Base-by-base conservation (phyloP, 2,888 invertebrate genomes). In the Drosophila merina region DNA sequence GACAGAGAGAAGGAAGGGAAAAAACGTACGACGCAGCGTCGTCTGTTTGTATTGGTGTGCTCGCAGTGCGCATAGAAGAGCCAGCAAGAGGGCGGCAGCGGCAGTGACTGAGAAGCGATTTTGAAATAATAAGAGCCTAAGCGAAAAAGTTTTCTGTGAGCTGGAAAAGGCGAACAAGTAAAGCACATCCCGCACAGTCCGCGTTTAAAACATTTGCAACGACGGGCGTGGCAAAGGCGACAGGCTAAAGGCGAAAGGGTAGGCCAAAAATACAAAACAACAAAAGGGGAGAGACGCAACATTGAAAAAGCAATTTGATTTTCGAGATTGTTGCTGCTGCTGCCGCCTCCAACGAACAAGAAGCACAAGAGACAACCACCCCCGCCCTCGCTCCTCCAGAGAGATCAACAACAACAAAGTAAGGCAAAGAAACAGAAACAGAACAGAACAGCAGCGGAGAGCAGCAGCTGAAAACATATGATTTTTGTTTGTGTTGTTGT, bases 381-480 rank as follows among this genome's bases (percentile, higher is more conserved):
- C 25, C 44, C 67, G 44, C 20, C 14, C 31, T 31, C 31, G 57
- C 55, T 28, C 28, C 28, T 5, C 62, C 59, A 72, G 72, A 68
- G 74, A 79, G 73, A 51, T 71, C 72, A 80, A 73, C 68, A 77
- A 73, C 72, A 74, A 70, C 38, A 67, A 31, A 49, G 28, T 54
- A 45, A 57, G 20, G 20, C 20, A 20, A 20, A 20, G 20, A 52
- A 45, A 44, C 44, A 72, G 50, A 25, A 62, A 52, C 52, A 28
- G 57, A 7, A 38, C 4, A 30, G 20, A 42, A 20, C 6, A 28
- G 28, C 28, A 28, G 4, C 4, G 48, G 47, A 67, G 47, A 64
- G 66, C 70, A 83, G 74, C 86, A 84, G 74, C 87, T 81, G 72
- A 86, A 79, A 88, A 89, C 88, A 89, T 86, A 88, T 89, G 89